Base-by-base conservation (phyloP, 2,113 vertebrate species). In the Zosterops borbonicus region DNA sequence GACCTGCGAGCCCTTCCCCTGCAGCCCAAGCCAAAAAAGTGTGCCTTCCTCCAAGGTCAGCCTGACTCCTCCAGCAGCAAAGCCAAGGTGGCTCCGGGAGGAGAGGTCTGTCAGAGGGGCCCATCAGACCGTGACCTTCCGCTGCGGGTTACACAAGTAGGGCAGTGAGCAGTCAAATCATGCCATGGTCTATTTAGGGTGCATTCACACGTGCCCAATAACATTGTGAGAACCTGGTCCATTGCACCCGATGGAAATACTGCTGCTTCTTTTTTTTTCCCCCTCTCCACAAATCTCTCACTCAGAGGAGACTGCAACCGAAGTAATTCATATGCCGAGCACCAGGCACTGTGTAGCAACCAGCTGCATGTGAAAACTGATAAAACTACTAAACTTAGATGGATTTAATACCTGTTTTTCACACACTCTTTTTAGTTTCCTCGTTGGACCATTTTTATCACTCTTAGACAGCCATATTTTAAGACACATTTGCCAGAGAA, bases 331-430 rank as follows among this genome's bases (percentile, higher is more conserved):
- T 65, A 83, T 64, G 79, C 87, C 67, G 71, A 85, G 67, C 78
- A 90, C 46, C 94, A 82, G 88, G 50, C 55, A 71, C 83, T 60
- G 49, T 55, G 56, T 33, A 93, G 90, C 68, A 88, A 83, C 52
- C 88, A 67, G 85, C 79, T 92, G 68, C 85, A 90, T 49, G 60
- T 60, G 69, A 89, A 77, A 92, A 83, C 64, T 37, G 80, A 89
- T 77, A 67, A 55, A 96, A 83, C 50, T 59, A 93, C 76, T 80
- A 82, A 82, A 64, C 79, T 93, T 74, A 71, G 56, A 74, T n/a
- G 12, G 69, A 92, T 71, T 87, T 95, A 95, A 88, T 88, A 91
- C 87, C 90, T 95, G 70, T 9, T 85, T 95, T 94, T 95, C 82
- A 80, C 75, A 80, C 35, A 5, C 12, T 49, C 55, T 53, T 93